Conservation (phyloP, 1,140 invertebrate species). For the Cydia strobilella region DNA sequence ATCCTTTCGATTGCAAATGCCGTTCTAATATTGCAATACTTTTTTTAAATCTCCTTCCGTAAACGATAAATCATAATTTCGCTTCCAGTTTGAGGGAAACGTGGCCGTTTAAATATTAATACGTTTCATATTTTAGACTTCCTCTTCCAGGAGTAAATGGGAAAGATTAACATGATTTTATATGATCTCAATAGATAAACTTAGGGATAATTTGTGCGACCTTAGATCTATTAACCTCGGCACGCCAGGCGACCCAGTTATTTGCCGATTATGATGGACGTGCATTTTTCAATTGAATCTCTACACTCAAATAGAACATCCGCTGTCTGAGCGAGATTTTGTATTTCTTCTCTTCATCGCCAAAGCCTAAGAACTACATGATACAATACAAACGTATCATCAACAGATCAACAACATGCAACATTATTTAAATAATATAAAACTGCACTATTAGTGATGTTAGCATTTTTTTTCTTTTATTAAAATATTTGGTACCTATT, state of each 20-base stretch:
- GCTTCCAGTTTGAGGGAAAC: no score
- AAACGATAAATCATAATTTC: neutral
- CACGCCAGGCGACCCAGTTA: constrained; percentile 45
- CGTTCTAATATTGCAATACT: neutral
- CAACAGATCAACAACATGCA: neutral
- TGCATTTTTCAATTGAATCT: constrained; percentile 56
- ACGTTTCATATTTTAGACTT: neutral
- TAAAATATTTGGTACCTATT: neutral
- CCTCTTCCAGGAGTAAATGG: neutral
- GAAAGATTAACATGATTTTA: constrained; percentile 23
- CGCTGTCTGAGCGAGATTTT: constrained; percentile 30
- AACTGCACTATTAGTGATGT: neutral
- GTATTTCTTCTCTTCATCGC: neutral
- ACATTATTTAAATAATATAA: no score
- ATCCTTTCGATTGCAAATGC: neutral
- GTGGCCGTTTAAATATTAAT: neutral
- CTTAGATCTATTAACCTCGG: constrained; percentile 51
- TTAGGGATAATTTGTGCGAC: constrained; percentile 44
- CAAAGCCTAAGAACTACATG: neutral
- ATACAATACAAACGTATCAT: neutral
- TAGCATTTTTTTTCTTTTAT: neutral
- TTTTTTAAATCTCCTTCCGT: constrained; percentile 2
- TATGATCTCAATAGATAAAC: constrained; percentile 36
- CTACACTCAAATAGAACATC: constrained; percentile 39
- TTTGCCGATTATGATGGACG: constrained; percentile 45